Conservation (phyloP, 1,140 invertebrate species). For the Phocides pigmalion region DNA sequence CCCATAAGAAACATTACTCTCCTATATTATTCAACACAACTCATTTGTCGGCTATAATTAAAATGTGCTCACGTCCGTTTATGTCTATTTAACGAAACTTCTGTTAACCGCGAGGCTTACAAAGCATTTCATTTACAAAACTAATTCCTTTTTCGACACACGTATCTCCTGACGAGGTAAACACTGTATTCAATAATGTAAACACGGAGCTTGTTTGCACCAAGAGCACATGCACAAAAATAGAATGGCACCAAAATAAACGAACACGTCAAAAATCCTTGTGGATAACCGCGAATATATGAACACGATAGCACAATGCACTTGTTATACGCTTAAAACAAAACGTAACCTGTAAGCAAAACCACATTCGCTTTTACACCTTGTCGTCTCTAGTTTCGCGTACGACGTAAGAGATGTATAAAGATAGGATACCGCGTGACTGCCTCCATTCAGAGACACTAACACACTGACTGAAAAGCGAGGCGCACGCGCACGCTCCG, state of each 20-base stretch:
- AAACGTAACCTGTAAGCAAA: constrained; percentile 23
- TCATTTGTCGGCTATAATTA: constrained; percentile 5
- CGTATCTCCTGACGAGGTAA: constrained; percentile 27
- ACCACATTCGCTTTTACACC: constrained; percentile 38
- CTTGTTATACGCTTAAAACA: constrained; percentile 31
- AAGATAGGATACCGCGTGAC: constrained; percentile 51
- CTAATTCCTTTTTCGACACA: constrained; percentile 35
- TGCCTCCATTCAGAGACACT: constrained; percentile 66
- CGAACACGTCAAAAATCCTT: constrained; percentile 51
- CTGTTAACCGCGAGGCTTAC: constrained; percentile 7
- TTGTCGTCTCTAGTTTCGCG: constrained; percentile 43
- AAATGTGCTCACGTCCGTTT: constrained; percentile 9
- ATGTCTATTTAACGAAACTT: constrained; percentile 21
- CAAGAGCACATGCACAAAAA: constrained; percentile 63
- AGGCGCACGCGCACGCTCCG: constrained; percentile 61
- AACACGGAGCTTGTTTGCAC: constrained; percentile 53
- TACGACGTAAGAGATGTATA: constrained; percentile 24
- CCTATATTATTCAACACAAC: background rate
- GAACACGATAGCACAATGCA: constrained; percentile 40
- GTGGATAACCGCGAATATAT: constrained; percentile 48
- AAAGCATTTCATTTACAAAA: constrained; percentile 30
- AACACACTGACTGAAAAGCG: constrained; percentile 60
- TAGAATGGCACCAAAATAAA: constrained; percentile 75
- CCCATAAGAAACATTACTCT: background rate
- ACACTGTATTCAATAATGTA: constrained; percentile 31